phyloP scores from a whole-genome alignment of 2,113 vertebrate genomes.

The Antechinus stuartii region DNA sequence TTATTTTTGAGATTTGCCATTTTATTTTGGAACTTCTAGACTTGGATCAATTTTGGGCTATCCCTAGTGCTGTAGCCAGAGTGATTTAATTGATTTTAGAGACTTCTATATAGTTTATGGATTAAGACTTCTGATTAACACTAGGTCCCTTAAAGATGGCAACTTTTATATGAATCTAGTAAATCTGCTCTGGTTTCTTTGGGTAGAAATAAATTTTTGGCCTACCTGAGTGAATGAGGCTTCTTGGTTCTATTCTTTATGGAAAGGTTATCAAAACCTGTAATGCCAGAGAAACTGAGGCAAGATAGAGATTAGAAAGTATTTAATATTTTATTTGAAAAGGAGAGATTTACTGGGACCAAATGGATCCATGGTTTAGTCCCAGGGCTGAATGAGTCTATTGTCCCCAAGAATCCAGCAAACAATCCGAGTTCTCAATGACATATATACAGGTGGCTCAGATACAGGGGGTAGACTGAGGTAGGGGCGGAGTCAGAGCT shows the following conservation, averaged over 20 bases:
- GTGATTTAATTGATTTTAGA: constrained; percentile 9
- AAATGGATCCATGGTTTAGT: no score
- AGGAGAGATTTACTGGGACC: no score
- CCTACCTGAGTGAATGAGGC: not conserved
- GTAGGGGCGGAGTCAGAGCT: no score
- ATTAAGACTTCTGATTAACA: constrained; percentile 6
- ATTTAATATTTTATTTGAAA: no score
- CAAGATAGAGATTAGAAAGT: no score
- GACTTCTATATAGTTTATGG: constrained; percentile 19
- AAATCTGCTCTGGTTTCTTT: constrained; percentile 6
- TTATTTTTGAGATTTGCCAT: constrained; percentile 30
- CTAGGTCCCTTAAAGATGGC: not conserved
- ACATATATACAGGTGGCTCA: no score
- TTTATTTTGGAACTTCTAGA: constrained; percentile 22
- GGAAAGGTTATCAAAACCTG: not conserved
- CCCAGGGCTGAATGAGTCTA: no score
- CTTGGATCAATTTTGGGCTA: not conserved
- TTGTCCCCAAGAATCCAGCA: no score
- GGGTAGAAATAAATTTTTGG: not conserved
- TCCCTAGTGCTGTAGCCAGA: not conserved
- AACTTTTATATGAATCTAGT: constrained; percentile 23
- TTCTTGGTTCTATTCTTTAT: not conserved
- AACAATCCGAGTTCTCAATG: no score
- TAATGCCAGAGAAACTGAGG: no score
- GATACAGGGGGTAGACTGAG: no score